phyloP scores from a whole-genome alignment of 2,113 vertebrate species.

The Calypte anna region DNA sequence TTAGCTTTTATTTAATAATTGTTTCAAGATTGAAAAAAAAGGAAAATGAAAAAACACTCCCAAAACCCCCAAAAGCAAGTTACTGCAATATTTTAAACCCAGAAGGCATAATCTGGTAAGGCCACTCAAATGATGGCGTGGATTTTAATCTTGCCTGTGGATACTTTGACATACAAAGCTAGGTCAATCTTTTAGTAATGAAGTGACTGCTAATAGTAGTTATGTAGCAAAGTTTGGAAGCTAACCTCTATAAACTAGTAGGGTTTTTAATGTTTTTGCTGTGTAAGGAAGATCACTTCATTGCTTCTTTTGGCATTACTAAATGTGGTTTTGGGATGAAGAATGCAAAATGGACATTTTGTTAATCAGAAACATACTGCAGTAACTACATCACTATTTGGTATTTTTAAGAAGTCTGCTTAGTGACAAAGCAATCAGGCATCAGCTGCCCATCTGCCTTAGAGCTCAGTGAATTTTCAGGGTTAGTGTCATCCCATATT shows the following conservation, averaged over 20 bases:
- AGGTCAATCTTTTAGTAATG: background rate
- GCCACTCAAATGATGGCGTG: background rate
- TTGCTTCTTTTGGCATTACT: conserved; percentile 37
- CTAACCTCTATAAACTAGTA: background rate
- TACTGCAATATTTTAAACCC: background rate
- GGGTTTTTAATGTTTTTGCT: background rate
- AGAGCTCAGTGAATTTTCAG: background rate
- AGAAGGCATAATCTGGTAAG: background rate
- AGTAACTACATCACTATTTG: background rate
- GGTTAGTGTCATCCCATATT: background rate
- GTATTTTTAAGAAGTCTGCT: conserved; percentile 3
- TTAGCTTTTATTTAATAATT: conserved; percentile 15
- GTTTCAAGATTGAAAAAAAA: background rate
- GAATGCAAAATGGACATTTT: conserved; percentile 35
- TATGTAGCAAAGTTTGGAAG: background rate
- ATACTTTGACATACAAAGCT: background rate
- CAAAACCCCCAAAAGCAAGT: background rate
- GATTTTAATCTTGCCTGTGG: background rate
- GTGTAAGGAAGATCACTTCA: background rate
- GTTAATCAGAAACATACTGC: conserved; percentile 30
- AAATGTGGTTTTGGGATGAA: background rate
- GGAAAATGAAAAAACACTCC: background rate
- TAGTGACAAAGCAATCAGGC: background rate
- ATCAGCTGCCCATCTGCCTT: background rate
- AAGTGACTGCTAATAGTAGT: background rate